These are phyloP conservation scores for Tiliacea citrago DNA, from an alignment of 2,888 invertebrate genomes.

Conservation along the genomic window DNA sequence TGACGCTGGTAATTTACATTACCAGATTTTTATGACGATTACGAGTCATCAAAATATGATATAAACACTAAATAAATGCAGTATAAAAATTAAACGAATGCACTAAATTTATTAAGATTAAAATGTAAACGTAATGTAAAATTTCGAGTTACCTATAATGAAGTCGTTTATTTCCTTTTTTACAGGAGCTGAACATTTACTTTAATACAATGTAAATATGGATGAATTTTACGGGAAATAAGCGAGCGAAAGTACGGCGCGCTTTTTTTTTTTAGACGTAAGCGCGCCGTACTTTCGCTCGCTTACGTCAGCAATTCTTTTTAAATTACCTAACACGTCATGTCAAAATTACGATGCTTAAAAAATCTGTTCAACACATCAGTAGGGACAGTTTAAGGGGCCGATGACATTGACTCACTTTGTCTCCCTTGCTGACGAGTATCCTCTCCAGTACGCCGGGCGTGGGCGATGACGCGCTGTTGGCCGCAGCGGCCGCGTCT, in stretches of 20 bases:
- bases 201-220: background rate
- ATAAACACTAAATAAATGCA: background rate
- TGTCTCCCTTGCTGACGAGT: conserved; percentile 95
- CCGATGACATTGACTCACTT: conserved; percentile 69
- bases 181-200: background rate
- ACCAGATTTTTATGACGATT: too few species aligned
- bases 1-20: background rate
- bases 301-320: background rate
- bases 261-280: too few species aligned
- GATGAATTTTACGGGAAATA: background rate
- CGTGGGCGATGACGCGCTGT: conserved; percentile 96
- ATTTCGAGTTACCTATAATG: background rate
- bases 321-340: background rate
- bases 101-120: background rate
- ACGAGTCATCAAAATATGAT: background rate
- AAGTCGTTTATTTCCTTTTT: background rate
- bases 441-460: conserved; percentile 98
- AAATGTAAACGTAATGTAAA: background rate
- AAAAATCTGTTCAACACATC: background rate
- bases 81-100: background rate
- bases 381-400: conserved; percentile 9
- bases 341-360: background rate
- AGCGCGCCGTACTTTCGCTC: too few species aligned
- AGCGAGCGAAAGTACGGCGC: background rate
- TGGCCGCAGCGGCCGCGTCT: conserved; percentile 75